phyloP scores from a whole-genome alignment of 2,113 vertebrate genomes.

The Pica pica region DNA sequence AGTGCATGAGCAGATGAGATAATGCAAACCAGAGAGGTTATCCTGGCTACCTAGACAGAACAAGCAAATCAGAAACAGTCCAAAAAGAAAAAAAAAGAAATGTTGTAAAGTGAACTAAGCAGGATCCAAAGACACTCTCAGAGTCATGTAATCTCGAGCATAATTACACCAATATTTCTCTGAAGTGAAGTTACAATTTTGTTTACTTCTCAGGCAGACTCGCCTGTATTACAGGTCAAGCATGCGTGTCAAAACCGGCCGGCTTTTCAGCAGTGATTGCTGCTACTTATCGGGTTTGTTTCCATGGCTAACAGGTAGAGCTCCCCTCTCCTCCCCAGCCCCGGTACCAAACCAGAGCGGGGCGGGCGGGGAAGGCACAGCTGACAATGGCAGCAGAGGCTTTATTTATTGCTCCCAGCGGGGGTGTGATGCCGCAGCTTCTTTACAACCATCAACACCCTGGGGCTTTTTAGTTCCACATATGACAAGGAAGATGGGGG shows the following conservation, averaged over 20 bases:
- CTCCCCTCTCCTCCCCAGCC: background rate
- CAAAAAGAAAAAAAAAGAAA: background rate
- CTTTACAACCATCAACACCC: slow-evolving; percentile 88
- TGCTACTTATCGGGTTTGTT: slow-evolving; percentile 53
- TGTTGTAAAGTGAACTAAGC: background rate
- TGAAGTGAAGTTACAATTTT: slow-evolving; percentile 54
- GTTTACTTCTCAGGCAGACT: slow-evolving; percentile 59
- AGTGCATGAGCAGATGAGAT: background rate
- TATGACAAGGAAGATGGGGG: slow-evolving; percentile 74
- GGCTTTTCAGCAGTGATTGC: slow-evolving; percentile 15
- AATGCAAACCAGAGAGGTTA: slow-evolving; percentile 26
- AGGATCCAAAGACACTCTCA: background rate
- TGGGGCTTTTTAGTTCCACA: slow-evolving; percentile 83
- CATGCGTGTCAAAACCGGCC: slow-evolving; percentile 12
- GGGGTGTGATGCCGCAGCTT: slow-evolving; percentile 84
- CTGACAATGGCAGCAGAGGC: slow-evolving; percentile 78
- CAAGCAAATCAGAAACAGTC: background rate
- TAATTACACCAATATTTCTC: slow-evolving; percentile 64
- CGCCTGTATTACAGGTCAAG: slow-evolving; percentile 54
- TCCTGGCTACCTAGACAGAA: background rate
- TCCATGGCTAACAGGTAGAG: slow-evolving; percentile 51
- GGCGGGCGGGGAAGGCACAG: slow-evolving; percentile 66
- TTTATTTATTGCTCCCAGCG: slow-evolving; percentile 96
- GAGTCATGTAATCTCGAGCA: slow-evolving; percentile 6
- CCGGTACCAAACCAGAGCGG: background rate